Evolutionary conservation across 2,797 vertebrate species (phyloP).

Genomic region (Gymnodraco acuticeps): DNA sequence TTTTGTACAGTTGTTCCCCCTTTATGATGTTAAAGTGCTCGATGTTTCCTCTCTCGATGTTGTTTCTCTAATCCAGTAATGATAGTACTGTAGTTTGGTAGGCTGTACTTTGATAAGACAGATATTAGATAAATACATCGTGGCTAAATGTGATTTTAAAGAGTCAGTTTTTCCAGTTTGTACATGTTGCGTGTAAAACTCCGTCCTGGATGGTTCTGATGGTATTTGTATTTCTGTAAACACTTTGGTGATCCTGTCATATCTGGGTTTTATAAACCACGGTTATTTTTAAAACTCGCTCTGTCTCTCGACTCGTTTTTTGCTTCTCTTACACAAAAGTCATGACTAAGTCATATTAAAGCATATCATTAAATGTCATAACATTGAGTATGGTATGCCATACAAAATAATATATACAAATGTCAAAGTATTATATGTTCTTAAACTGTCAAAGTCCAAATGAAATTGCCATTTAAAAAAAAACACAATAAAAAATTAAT

Average conservation of each 20-base stretch:
- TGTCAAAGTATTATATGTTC: too few relatives aligned
- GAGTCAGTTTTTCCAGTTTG: slow-evolving; percentile 81
- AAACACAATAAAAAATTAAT: too few relatives aligned
- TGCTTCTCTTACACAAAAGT: background rate
- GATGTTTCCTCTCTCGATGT: slow-evolving; percentile 85
- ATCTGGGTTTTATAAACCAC: slow-evolving; percentile 92
- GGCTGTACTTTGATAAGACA: slow-evolving; percentile 87
- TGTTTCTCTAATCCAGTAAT: slow-evolving; percentile 89
- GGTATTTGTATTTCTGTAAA: slow-evolving; percentile 90
- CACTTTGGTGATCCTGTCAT: slow-evolving; percentile 90
- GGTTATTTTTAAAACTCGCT: slow-evolving; percentile 88
- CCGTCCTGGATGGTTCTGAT: slow-evolving; percentile 86
- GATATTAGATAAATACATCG: slow-evolving; percentile 82
- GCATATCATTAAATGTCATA: too few relatives aligned
- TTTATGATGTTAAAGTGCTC: slow-evolving; percentile 80
- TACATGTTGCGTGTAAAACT: slow-evolving; percentile 85
- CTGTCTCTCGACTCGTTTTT: slow-evolving; percentile 72
- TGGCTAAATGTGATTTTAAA: slow-evolving; percentile 83
- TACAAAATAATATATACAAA: too few relatives aligned
- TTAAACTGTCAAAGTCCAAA: too few relatives aligned
- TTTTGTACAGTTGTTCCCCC: slow-evolving; percentile 75
- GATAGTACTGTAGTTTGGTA: slow-evolving; percentile 92
- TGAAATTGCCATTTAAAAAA: too few relatives aligned
- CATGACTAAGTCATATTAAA: too few relatives aligned
- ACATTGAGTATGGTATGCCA: too few relatives aligned